Percentiles rank a stretch among this genome's conserved stretches.
Evolutionary conservation across 2,888 invertebrate genomes (phyloP).

Genomic region (Prenolepis imparis): DNA sequence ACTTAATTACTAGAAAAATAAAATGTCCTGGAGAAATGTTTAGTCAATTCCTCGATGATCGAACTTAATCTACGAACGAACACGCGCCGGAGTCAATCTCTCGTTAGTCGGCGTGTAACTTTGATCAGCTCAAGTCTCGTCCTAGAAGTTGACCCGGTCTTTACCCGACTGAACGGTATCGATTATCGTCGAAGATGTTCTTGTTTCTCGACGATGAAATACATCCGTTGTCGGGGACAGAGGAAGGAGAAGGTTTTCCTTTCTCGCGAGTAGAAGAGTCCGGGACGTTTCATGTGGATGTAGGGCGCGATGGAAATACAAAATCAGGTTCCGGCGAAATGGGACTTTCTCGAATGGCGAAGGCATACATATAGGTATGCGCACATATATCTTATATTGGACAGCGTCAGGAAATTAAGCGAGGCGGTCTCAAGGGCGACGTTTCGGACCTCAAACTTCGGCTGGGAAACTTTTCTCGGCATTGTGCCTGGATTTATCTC

Average conservation of each 20-base stretch:
- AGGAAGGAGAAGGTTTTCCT: neutral
- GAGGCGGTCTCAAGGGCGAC: slow-evolving; percentile 72
- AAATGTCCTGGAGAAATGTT: too few relatives aligned
- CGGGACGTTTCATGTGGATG: slow-evolving; percentile 15
- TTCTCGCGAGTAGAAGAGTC: neutral
- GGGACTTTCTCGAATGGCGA: neutral
- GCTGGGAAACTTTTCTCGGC: slow-evolving; percentile 62
- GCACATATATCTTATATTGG: slow-evolving; percentile 56
- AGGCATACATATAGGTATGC: slow-evolving; percentile 39
- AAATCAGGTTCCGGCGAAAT: slow-evolving; percentile 59
- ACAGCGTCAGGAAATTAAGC: slow-evolving; percentile 72
- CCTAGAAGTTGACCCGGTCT: slow-evolving; percentile 31
- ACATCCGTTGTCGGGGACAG: neutral
- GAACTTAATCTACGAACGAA: neutral
- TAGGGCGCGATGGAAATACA: slow-evolving; percentile 47
- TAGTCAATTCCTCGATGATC: too few relatives aligned
- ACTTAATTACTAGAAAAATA: too few relatives aligned
- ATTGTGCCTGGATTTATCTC: slow-evolving; percentile 72
- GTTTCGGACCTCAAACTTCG: slow-evolving; percentile 70
- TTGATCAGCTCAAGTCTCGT: slow-evolving; percentile 26
- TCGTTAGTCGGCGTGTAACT: slow-evolving; percentile 35
- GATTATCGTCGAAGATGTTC: slow-evolving; percentile 44
- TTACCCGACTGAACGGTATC: slow-evolving; percentile 48
- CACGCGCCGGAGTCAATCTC: neutral
- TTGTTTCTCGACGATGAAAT: slow-evolving; percentile 46